Percentiles rank a stretch among this genome's conserved stretches.
These are phyloP conservation scores for Dendrocincla fuliginosa DNA, from an alignment of 2,797 vertebrate species.

Conservation along the genomic window DNA sequence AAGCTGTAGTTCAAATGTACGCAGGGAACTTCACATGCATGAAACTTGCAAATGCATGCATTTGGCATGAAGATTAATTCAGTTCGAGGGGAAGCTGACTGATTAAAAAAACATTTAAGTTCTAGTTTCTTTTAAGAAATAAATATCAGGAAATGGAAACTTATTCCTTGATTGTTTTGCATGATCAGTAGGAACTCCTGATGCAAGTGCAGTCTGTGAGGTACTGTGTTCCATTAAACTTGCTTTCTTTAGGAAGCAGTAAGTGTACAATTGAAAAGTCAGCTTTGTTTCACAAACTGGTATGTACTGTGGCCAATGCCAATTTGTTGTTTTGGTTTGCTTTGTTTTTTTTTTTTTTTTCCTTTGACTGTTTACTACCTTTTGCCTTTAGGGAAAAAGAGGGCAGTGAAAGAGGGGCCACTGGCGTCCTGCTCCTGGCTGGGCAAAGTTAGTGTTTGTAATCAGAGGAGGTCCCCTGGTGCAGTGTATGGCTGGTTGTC, in stretches of 20 bases:
- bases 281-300: neutral
- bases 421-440: neutral
- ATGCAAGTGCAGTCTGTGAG: neutral
- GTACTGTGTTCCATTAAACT: neutral
- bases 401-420: too few species aligned
- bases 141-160: neutral
- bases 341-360: neutral
- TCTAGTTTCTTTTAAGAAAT: neutral
- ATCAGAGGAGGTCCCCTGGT: neutral
- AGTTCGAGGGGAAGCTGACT: neutral
- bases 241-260: neutral
- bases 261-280: neutral
- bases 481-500: constrained; percentile 2
- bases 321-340: neutral
- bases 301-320: neutral
- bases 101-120: neutral
- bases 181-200: neutral
- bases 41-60: neutral
- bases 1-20: accelerated
- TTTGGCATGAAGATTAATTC: neutral
- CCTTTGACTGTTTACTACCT: neutral
- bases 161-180: neutral
- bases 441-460: neutral
- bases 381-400: neutral
- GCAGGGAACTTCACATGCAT: neutral